phyloP scores from a whole-genome alignment of 1,140 invertebrate species.

The Drosophila virilis region DNA sequence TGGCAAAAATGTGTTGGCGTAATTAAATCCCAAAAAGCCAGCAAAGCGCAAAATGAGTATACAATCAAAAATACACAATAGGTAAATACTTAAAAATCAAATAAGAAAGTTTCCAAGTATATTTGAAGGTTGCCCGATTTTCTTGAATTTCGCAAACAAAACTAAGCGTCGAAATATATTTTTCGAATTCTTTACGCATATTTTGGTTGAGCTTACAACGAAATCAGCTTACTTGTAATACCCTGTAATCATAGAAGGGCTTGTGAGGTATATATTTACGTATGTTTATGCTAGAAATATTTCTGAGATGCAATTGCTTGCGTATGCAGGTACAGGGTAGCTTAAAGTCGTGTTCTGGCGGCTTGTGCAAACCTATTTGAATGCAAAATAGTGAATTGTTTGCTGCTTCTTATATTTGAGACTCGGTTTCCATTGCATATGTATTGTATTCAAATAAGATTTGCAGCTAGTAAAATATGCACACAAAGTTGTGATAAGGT shows the following conservation, averaged over 20 bases:
- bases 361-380: conserved; percentile 52
- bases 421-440: neutral
- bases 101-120: neutral
- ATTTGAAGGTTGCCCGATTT: neutral
- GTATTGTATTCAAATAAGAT: no score
- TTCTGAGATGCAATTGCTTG: no score
- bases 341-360: neutral
- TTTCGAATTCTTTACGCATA: conserved; percentile 6
- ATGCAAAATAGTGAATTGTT: conserved; percentile 46
- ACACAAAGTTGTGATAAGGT: no score
- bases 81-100: conserved; percentile 31
- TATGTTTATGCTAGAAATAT: neutral
- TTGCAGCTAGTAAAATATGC: no score
- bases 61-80: conserved; percentile 5
- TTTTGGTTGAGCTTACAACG: conserved; percentile 9
- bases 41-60: conserved; percentile 6
- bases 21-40: conserved; percentile 15
- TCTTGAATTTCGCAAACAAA: neutral
- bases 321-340: neutral
- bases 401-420: neutral
- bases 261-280: no score
- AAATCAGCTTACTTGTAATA: neutral
- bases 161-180: conserved; percentile 4
- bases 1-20: conserved; percentile 29
- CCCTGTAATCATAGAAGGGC: neutral